Conservation (phyloP, 2,797 vertebrate species). For the Hyperoplus lanceolatus region DNA sequence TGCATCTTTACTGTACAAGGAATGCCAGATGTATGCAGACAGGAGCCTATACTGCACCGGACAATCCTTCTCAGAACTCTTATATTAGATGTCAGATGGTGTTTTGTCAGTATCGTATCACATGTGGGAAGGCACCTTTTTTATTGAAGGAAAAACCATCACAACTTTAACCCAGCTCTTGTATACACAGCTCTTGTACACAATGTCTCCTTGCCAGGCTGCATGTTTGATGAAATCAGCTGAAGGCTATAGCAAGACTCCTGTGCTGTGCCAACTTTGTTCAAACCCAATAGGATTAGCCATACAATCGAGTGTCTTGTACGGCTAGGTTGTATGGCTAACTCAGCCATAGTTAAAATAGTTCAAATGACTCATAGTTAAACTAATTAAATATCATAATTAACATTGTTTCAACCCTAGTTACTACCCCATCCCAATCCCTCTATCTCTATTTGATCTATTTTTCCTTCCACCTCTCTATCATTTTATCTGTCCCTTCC, state of each 20-base stretch:
- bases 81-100: neutral
- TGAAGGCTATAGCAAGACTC: conserved; percentile 3
- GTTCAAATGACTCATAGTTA: too few relatives aligned
- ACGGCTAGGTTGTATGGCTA: neutral
- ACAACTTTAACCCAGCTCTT: neutral
- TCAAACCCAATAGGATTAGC: neutral
- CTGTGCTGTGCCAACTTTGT: conserved; percentile 8
- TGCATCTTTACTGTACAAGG: neutral
- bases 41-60: too few relatives aligned
- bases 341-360: neutral
- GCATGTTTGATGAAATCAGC: conserved; percentile 3
- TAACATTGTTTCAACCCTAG: neutral
- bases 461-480: neutral
- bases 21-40: neutral
- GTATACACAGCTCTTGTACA: neutral
- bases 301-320: neutral
- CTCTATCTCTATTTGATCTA: neutral
- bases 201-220: neutral
- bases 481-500: neutral
- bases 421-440: neutral
- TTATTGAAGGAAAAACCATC: neutral
- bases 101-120: neutral
- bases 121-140: neutral
- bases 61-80: neutral
- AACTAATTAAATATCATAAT: neutral